Conservation (phyloP, 2,888 invertebrate species). For the Theristus sp. region DNA sequence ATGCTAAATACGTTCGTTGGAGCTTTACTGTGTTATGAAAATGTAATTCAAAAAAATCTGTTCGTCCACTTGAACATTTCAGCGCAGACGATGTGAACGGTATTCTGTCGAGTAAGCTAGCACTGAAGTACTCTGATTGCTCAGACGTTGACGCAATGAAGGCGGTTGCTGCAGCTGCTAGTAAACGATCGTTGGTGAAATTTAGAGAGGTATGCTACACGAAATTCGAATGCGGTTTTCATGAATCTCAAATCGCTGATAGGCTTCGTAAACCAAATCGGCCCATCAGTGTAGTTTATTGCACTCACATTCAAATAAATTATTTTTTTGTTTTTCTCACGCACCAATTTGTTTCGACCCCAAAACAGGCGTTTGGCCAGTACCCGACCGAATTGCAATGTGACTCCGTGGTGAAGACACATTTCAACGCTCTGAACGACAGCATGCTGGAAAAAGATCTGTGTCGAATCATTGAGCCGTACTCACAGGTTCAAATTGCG, state of each 20-base stretch:
- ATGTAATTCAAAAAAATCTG: neutral
- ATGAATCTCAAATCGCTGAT: too few species aligned
- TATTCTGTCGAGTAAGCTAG: slow-evolving; percentile 85
- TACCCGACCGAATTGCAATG: slow-evolving; percentile 75
- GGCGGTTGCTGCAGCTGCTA: slow-evolving; percentile 77
- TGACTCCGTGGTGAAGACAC: slow-evolving; percentile 88
- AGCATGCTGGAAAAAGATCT: slow-evolving; percentile 98
- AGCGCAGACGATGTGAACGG: slow-evolving; percentile 86
- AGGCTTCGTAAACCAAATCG: too few species aligned
- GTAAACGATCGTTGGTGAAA: slow-evolving; percentile 84
- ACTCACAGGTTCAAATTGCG: slow-evolving; percentile 63
- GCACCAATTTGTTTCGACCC: too few species aligned
- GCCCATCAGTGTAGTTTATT: too few species aligned
- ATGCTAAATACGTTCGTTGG: slow-evolving; percentile 55
- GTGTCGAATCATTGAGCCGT: slow-evolving; percentile 94
- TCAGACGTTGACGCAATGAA: slow-evolving; percentile 89
- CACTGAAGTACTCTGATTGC: slow-evolving; percentile 78
- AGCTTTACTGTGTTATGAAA: too few species aligned
- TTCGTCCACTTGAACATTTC: slow-evolving; percentile 3
- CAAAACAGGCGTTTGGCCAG: slow-evolving; percentile 56
- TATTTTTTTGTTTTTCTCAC: too few species aligned
- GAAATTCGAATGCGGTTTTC: too few species aligned
- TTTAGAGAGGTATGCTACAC: slow-evolving; percentile 51
- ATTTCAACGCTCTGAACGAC: slow-evolving; percentile 86
- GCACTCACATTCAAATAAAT: too few species aligned